These are phyloP conservation scores for Allobates femoralis DNA, from an alignment of 2,797 vertebrate genomes.

Conservation along the genomic window DNA sequence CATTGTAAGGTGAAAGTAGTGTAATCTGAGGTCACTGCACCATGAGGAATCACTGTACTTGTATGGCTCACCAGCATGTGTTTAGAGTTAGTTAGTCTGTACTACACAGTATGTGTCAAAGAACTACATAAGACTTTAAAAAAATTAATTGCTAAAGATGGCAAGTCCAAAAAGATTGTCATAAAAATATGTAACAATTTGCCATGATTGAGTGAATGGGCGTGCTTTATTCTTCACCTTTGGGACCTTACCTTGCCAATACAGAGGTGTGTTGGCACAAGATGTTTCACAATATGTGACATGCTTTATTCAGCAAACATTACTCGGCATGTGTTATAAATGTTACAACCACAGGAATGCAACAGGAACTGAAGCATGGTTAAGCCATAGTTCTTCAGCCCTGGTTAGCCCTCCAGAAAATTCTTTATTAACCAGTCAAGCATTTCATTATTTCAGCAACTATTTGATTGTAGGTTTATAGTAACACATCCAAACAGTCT, in stretches of 20 bases:
- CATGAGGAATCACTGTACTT: background rate
- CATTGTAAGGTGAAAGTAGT: background rate
- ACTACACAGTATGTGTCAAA: background rate
- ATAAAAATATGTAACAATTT: constrained; percentile 2
- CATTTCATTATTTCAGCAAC: background rate
- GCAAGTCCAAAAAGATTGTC: background rate
- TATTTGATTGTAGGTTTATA: background rate
- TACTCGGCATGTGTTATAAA: constrained; percentile 19
- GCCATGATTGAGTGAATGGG: background rate
- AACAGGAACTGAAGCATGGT: constrained; percentile 2
- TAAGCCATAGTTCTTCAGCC: constrained; percentile 10
- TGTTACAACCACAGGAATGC: constrained; percentile 1
- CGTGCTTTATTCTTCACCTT: constrained; percentile 3
- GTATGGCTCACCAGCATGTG: background rate
- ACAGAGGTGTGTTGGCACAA: background rate
- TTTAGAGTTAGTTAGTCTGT: constrained; percentile 6
- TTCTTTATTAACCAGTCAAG: constrained; percentile 3
- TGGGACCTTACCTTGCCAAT: constrained; percentile 4
- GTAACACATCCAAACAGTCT: background rate
- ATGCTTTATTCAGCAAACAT: constrained; percentile 15
- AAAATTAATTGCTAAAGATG: background rate
- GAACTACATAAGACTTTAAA: constrained; percentile 10
- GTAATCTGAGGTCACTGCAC: background rate
- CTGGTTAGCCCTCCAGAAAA: constrained; percentile 8
- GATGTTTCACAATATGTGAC: background rate